A percentile compares a stretch with the other conserved stretches of the same genome.
phyloP scores from a whole-genome alignment of 2,113 vertebrate genomes.

The Pithys albifrons region DNA sequence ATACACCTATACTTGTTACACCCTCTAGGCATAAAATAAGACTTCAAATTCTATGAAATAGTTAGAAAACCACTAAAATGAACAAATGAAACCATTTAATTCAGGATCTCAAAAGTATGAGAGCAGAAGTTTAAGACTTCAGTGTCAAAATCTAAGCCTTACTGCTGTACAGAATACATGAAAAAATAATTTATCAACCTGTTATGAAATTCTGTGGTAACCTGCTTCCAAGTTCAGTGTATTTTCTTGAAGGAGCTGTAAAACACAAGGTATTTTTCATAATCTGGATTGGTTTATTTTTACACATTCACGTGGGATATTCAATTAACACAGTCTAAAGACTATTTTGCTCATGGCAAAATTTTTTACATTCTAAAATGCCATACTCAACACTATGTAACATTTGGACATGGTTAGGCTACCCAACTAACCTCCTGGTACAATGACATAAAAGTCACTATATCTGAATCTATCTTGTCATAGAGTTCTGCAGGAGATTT shows the following conservation, averaged over 20 bases:
- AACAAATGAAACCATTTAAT: background rate
- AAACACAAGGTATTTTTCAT: constrained; percentile 69
- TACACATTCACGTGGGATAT: background rate
- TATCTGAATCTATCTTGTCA: background rate
- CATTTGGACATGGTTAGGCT: background rate
- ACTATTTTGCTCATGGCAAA: background rate
- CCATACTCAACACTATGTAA: background rate
- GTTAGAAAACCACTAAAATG: background rate
- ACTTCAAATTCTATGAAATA: background rate
- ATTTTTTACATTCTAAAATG: background rate
- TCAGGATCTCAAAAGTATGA: background rate
- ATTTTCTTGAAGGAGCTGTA: constrained; percentile 66
- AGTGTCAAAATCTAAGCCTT: background rate
- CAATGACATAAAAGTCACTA: background rate
- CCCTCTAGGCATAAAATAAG: background rate
- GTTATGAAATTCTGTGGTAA: constrained; percentile 65
- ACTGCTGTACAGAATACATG: constrained; percentile 45
- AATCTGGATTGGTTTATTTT: constrained; percentile 40
- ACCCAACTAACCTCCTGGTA: background rate
- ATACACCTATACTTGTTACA: background rate
- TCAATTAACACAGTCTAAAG: background rate
- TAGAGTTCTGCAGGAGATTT: background rate
- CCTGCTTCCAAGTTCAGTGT: constrained; percentile 60
- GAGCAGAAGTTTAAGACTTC: background rate
- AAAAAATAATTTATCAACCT: constrained; percentile 68